Percentiles rank a stretch among this genome's conserved stretches.
These are phyloP conservation scores for Nyctibius grandis DNA, from an alignment of 2,797 vertebrate genomes.

Conservation along the genomic window DNA sequence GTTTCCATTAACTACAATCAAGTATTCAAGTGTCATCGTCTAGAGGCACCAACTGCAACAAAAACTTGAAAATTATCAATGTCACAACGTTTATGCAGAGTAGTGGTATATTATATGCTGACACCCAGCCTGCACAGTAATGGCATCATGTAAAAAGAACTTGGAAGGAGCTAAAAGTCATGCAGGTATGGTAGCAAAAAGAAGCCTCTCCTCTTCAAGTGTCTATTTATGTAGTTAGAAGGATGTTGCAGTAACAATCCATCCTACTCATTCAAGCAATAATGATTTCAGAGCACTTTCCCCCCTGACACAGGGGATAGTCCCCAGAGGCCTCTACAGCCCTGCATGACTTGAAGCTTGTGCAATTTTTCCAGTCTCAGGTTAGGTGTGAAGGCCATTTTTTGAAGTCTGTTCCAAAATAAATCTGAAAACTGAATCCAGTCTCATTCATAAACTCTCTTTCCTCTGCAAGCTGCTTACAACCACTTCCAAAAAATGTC, in stretches of 20 bases:
- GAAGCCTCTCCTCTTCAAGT: neutral
- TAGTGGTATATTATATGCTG: neutral
- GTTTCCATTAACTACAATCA: neutral
- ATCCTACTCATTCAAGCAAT: neutral
- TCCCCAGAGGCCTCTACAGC: neutral
- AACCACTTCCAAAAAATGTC: neutral
- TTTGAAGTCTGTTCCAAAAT: neutral
- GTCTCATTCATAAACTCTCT: neutral
- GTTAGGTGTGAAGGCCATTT: neutral
- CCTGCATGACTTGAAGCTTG: neutral
- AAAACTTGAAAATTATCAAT: neutral
- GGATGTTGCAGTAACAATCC: neutral
- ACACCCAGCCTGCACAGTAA: neutral
- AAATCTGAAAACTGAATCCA: neutral
- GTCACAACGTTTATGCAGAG: neutral
- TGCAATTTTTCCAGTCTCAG: neutral
- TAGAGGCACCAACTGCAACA: neutral
- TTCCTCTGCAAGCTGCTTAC: neutral
- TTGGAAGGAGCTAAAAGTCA: neutral
- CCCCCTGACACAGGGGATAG: fast-evolving
- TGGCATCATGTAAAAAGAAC: neutral
- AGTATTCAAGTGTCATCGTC: neutral
- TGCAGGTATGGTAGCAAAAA: neutral
- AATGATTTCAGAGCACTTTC: neutral
- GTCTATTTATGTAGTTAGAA: neutral